A percentile compares a stretch with the other conserved stretches of the same genome.
phyloP scores from a whole-genome alignment of 1,140 invertebrate species.

The Drosophila leontia region DNA sequence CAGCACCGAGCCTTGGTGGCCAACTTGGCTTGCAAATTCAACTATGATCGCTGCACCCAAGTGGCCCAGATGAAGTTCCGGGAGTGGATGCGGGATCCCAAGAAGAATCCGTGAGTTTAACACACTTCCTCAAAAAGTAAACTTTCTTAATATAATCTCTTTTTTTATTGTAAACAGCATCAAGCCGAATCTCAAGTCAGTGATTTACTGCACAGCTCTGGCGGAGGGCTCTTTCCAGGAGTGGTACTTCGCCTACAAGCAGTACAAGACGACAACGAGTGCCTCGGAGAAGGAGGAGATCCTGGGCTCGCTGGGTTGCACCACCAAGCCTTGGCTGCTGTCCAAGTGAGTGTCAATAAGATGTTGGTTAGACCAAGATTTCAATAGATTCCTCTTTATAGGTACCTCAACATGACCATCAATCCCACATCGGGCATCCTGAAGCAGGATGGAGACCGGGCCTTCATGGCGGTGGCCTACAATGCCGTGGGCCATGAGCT shows the following conservation, averaged over 20 bases:
- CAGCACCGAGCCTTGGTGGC: constrained; percentile 86
- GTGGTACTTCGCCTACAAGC: constrained; percentile 86
- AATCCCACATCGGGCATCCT: constrained; percentile 85
- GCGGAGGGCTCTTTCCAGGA: constrained; percentile 85
- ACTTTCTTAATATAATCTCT: background rate
- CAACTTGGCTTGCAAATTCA: constrained; percentile 85
- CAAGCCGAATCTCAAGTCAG: constrained; percentile 85
- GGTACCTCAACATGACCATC: constrained; percentile 86
- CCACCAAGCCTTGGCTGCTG: constrained; percentile 84
- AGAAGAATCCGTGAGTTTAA: constrained; percentile 68
- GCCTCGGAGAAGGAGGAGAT: constrained; percentile 88
- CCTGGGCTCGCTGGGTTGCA: constrained; percentile 87
- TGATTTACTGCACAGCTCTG: constrained; percentile 87
- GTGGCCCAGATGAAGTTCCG: constrained; percentile 84
- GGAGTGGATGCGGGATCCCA: constrained; percentile 85
- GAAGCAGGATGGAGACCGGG: constrained; percentile 86
- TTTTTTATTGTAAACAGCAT: constrained; percentile 73
- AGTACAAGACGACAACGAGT: constrained; percentile 86
- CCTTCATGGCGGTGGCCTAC: constrained; percentile 83
- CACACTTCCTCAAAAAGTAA: fast-evolving
- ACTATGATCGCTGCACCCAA: constrained; percentile 85
- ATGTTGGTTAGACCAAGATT: background rate
- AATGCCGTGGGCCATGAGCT: constrained; percentile 85
- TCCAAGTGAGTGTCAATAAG: constrained; percentile 83
- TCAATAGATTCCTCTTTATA: constrained; percentile 26